Evolutionary conservation across 2,113 vertebrate genomes (phyloP), one percentile per base, ranked within the genome.

Genomic region (Chaetodon trifascialis): DNA sequence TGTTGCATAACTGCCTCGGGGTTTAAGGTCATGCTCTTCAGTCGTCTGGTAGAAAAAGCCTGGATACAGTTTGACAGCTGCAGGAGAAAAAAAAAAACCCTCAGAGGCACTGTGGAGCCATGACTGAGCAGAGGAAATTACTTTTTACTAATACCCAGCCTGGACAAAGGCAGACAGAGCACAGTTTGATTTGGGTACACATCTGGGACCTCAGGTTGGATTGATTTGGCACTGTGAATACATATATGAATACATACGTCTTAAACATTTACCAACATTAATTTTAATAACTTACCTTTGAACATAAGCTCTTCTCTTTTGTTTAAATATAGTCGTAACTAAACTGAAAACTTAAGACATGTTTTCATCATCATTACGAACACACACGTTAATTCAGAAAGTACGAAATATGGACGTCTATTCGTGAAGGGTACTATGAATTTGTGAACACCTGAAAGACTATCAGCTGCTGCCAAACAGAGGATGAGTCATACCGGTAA

Each of bases 91-190:
- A 76, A 75, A 52, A 55, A 66, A 73, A 10, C 76, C 51, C 80
- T 85, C 66, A 58, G 58, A 83, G 78, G 70, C 80, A 70, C 54
- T 1, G 67, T 75, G 75, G 68, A 85, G 83, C 76, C 74, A 70
- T 84, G 88, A 88, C 86, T 82, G 85, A 88, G 87, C 87, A 86
- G 68, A 51, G 67, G 71, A 91, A 90, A 93, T 91, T 68, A 85
- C 90, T 85, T 93, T 87, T 77, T 76, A 78, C 88, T 87, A 88
- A 91, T 87, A 88, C 73, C 74, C 62, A 68, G 68, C 51, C 64
- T 77, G 76, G 85, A 85, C 86, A 89, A 89, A 84, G 54, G 59
- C 79, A 74, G 82, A 88, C 69, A 73, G 74, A 59, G 40, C 52
- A 64, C 75, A 78, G 51, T 72, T 77, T 77, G 76, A 86, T 84